phyloP scores from a whole-genome alignment of 2,113 vertebrate species.

The Percina caprodes region DNA sequence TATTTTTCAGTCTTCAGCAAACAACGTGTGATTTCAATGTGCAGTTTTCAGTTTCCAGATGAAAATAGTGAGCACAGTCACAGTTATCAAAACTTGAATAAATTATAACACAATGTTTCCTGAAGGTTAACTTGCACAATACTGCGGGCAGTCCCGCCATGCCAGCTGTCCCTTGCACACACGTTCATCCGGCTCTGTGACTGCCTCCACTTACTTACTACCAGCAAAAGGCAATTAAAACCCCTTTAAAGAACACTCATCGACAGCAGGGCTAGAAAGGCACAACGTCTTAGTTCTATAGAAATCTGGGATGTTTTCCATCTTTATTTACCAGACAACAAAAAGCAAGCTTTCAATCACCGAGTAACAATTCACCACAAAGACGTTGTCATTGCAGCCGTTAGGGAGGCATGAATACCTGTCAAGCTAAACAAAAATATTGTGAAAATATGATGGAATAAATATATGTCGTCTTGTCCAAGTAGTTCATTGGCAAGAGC shows the following conservation, averaged over 20 bases:
- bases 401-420: not conserved
- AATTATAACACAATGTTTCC: too few species aligned
- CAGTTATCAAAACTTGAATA: too few species aligned
- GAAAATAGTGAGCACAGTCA: too few species aligned
- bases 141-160: too few species aligned
- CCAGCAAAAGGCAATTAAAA: constrained; percentile 31
- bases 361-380: not conserved
- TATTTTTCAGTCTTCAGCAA: too few species aligned
- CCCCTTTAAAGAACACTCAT: constrained; percentile 9
- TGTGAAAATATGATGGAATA: constrained; percentile 7
- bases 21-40: too few species aligned
- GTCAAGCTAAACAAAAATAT: constrained; percentile 19
- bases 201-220: too few species aligned
- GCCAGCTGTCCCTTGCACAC: too few species aligned
- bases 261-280: constrained; percentile 11
- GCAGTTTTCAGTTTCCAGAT: too few species aligned
- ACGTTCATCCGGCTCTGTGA: too few species aligned
- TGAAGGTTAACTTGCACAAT: too few species aligned
- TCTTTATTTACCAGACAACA: not conserved
- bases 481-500: constrained; percentile 38
- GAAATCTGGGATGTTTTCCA: not conserved
- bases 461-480: constrained; percentile 38
- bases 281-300: not conserved
- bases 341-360: not conserved
- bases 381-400: not conserved